Base-by-base conservation (phyloP, 1,140 invertebrate genomes). In the Eueides isabella region DNA sequence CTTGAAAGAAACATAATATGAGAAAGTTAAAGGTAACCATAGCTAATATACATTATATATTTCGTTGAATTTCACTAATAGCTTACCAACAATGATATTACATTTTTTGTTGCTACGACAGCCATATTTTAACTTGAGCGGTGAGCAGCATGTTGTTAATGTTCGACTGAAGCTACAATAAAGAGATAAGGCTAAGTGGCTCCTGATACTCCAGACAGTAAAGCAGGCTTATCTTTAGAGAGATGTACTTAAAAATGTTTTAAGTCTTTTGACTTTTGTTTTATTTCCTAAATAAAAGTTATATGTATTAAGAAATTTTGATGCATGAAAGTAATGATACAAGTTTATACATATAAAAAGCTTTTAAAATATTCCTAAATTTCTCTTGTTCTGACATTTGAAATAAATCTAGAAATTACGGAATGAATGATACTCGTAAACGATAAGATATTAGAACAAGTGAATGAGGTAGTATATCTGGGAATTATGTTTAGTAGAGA, bases 211-310 rank as follows among this genome's bases (percentile, higher is more conserved):
- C 78, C 70, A 79, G 81, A 83, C 85, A 85, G 83, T 89, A 86
- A 87, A 87, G 83, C 83, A 72, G 80, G 83, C 81, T 89, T 89
- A 89, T 87, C 85, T 83, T 81, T 80, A 77, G 80, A 80, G 79
- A 76, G 77, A 16, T 30, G 61, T 63, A 31, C 61, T 63, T 63
- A n/a, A 63, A 63, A 31, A 63, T 55, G 31, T 63, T 63, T 63
- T 63, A 31, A 63, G n/a, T 63, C 16, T 7, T 63, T 63, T 30
- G 28, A 31, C 29, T 29, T 19, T 63, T 63, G n/a, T 63, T 63
- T 63, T 31, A 63, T 31, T 30, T 30, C 16, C 7, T 2, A 30
- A 29, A 26, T 23, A 23, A 26, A 1, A 26, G 1, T 23, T 44
- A 11, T 38, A 55, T 55, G 5, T 63, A 31, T 31, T 4, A 61